Evolutionary conservation across 2,797 vertebrate genomes (phyloP).

Genomic region (Gallirallus australis): DNA sequence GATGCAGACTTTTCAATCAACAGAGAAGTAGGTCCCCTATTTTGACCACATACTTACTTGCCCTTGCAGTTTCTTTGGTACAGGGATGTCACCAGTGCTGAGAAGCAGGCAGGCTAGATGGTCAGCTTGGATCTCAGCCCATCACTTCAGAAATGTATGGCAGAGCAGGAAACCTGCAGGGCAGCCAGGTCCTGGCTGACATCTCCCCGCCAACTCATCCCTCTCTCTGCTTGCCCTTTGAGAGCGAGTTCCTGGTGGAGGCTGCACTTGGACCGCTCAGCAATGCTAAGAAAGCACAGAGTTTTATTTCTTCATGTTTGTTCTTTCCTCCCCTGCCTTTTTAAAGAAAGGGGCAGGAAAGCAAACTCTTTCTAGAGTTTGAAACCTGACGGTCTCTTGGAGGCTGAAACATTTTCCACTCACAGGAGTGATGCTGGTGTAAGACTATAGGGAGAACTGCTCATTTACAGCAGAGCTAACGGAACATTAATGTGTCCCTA

Average conservation of each 20-base stretch:
- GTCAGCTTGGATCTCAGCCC: not conserved
- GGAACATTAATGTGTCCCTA: not conserved
- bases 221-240: not conserved
- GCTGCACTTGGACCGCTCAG: not conserved
- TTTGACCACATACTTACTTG: not conserved
- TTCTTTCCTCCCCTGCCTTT: not conserved
- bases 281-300: not conserved
- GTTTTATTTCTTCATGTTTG: not conserved
- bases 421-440: not conserved
- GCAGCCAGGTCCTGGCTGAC: not conserved
- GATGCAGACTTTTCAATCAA: not conserved
- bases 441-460: not conserved
- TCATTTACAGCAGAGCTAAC: not conserved
- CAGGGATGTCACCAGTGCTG: not conserved
- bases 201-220: not conserved
- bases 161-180: not conserved
- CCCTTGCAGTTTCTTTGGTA: not conserved
- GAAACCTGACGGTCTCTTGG: not conserved
- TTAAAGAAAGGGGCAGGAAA: not conserved
- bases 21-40: not conserved
- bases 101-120: not conserved
- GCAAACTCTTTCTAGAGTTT: not conserved
- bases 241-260: not conserved
- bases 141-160: not conserved
- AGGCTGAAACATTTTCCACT: not conserved